A percentile compares a stretch with the other conserved stretches of the same genome.
phyloP scores from a whole-genome alignment of 1,140 invertebrate species.

The Pseudomyrmex flavicornis region DNA sequence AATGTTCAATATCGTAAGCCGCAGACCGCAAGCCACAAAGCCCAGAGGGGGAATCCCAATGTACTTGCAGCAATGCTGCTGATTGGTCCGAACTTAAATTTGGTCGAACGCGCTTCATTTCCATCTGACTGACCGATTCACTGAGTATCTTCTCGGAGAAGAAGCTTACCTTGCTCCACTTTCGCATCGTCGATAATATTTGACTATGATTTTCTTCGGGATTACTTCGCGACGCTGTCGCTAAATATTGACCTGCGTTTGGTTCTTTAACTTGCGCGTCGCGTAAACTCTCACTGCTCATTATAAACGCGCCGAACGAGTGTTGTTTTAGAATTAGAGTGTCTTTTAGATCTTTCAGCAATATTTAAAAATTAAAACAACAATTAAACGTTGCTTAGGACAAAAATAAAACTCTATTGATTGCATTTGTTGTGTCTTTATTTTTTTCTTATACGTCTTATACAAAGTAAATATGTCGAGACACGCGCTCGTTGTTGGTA shows the following conservation, averaged over 20 bases:
- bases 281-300: conserved; percentile 17
- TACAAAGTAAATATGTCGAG: background rate
- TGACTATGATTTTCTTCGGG: conserved; percentile 40
- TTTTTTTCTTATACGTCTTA: background rate
- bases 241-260: conserved; percentile 38
- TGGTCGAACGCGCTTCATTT: conserved; percentile 59
- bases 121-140: background rate
- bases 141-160: background rate
- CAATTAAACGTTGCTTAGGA: no score
- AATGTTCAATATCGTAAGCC: conserved; percentile 66
- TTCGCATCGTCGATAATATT: conserved; percentile 25
- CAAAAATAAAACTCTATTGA: no score
- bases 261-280: conserved; percentile 5
- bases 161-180: conserved; percentile 15
- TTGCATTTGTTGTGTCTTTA: background rate
- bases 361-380: background rate
- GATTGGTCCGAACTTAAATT: conserved; percentile 71
- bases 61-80: conserved; percentile 45
- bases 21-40: conserved; percentile 65
- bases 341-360: background rate
- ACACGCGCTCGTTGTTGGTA: background rate
- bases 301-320: background rate
- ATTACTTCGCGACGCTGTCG: conserved; percentile 48
- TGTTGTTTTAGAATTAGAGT: background rate
- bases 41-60: conserved; percentile 50